phyloP scores from a whole-genome alignment of 37 sponge, comb jelly and placozoan species.

The Hexactinellida sp. region DNA sequence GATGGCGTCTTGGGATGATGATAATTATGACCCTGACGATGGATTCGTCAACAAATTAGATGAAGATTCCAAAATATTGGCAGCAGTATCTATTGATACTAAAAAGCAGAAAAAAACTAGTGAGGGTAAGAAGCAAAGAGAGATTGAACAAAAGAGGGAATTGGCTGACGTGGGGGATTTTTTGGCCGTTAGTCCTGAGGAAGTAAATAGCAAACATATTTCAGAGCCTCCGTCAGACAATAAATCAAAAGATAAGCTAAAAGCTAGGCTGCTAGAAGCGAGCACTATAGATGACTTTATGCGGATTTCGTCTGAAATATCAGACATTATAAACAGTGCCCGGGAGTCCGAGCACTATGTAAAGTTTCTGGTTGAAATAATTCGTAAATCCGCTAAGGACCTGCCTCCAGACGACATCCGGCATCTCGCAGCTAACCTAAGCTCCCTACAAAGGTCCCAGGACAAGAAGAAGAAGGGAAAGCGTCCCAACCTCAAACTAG shows the following conservation, averaged over 20 bases:
- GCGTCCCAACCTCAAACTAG: neutral
- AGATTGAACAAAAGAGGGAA: neutral
- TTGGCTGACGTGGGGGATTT: neutral
- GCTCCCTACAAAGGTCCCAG: neutral
- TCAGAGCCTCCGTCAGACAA: neutral
- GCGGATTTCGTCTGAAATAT: neutral
- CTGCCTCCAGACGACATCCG: neutral
- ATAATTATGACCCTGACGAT: neutral
- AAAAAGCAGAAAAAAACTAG: neutral
- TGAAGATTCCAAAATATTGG: neutral
- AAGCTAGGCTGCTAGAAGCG: neutral
- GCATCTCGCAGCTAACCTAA: neutral
- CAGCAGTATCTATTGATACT: neutral
- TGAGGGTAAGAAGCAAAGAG: neutral
- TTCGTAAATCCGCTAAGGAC: neutral
- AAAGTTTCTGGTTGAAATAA: neutral
- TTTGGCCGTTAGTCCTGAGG: neutral
- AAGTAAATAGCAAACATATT: neutral
- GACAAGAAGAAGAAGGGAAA: conserved; percentile 5
- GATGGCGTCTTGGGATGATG: neutral
- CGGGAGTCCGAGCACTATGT: neutral
- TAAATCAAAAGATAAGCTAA: neutral
- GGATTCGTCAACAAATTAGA: neutral
- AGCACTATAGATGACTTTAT: conserved; percentile 3
- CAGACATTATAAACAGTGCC: conserved; percentile 7